phyloP scores from a whole-genome alignment of 2,113 vertebrate genomes.

The Rhinolophus sinicus region DNA sequence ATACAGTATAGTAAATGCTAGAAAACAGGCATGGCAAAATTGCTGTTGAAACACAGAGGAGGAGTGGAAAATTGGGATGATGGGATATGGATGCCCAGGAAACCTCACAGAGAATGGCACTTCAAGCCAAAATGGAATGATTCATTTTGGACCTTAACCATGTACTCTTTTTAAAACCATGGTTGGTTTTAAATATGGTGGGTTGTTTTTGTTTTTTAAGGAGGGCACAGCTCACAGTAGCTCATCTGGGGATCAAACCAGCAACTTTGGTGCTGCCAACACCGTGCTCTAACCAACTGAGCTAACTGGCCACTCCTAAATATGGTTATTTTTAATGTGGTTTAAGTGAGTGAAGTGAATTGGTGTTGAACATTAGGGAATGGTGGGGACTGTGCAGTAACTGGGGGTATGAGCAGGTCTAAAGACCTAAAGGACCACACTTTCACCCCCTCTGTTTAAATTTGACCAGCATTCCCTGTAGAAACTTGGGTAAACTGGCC shows the following conservation, averaged over 20 bases:
- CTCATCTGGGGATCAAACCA: no score
- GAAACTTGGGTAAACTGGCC: neutral
- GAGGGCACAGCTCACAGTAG: no score
- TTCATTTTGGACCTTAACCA: neutral
- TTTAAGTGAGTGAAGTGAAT: neutral
- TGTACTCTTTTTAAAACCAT: neutral
- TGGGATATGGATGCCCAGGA: neutral
- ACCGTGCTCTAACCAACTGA: no score
- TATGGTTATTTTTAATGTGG: neutral
- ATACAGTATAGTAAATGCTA: neutral
- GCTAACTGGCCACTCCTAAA: neutral
- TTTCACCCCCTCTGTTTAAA: neutral
- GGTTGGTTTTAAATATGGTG: neutral
- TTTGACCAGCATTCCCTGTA: neutral
- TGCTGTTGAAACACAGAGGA: neutral
- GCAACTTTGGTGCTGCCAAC: no score
- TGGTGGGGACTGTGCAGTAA: no score
- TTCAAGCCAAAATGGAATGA: neutral
- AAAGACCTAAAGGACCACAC: fast-evolving
- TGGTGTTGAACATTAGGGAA: neutral
- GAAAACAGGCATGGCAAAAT: neutral
- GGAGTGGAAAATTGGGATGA: neutral
- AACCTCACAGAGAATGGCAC: neutral
- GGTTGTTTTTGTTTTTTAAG: no score
- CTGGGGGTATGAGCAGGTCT: neutral